Conservation (phyloP, 1,140 invertebrate genomes). For the Batillaria attramentaria region DNA sequence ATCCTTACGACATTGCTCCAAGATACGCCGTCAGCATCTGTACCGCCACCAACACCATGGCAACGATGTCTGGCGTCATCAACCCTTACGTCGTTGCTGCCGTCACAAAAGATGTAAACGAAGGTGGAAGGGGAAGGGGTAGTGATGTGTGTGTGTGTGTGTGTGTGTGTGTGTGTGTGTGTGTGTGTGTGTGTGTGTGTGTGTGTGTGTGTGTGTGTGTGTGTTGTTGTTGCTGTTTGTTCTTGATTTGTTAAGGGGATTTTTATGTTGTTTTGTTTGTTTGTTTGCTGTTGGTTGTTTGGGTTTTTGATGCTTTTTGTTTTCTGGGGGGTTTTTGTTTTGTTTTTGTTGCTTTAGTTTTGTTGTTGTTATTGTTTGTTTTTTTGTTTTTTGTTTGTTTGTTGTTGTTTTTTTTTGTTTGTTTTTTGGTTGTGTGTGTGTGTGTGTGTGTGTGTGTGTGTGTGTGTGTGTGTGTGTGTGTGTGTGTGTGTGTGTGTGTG, state of each 20-base stretch:
- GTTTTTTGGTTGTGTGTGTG: too few species aligned
- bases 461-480: too few species aligned
- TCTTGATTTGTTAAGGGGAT: not conserved
- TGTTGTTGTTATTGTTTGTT: too few species aligned
- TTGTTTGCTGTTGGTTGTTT: not conserved
- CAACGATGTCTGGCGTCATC: constrained; percentile 88
- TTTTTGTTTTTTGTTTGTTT: too few species aligned
- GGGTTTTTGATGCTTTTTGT: not conserved
- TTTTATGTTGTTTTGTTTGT: not conserved
- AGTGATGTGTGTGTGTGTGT: constrained; percentile 3
- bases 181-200: constrained; percentile 5
- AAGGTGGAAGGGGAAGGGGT: not conserved
- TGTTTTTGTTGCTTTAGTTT: constrained; percentile 1
- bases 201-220: not conserved
- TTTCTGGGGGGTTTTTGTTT: not conserved
- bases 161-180: constrained; percentile 4
- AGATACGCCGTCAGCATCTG: constrained; percentile 86
- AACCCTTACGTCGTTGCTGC: constrained; percentile 85
- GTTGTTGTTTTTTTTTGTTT: too few species aligned
- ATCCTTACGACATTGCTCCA: constrained; percentile 86
- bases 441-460: too few species aligned
- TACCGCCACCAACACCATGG: constrained; percentile 89
- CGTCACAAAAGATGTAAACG: constrained; percentile 76
- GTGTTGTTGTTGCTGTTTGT: not conserved
- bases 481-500: too few species aligned